Evolutionary conservation across 1,140 invertebrate genomes (phyloP).

Genomic region (Holotrichia oblita): DNA sequence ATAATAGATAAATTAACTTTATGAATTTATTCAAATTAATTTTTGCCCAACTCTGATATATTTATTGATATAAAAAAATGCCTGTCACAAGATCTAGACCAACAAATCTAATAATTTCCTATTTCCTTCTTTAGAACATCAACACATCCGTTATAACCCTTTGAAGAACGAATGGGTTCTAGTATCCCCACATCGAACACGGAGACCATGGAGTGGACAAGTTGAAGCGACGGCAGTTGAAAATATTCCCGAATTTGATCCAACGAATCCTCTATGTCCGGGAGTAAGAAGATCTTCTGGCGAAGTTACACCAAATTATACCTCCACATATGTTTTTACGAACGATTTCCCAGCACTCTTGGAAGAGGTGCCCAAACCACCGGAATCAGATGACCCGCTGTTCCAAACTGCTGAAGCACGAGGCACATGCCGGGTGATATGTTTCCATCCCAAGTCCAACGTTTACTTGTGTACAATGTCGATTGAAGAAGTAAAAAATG

Average conservation of each 20-base stretch:
- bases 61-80: too few relatives aligned
- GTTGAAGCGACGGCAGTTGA: conserved; percentile 71
- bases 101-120: too few relatives aligned
- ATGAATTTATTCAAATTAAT: too few relatives aligned
- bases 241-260: conserved; percentile 61
- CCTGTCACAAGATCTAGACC: too few relatives aligned
- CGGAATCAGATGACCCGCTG: conserved; percentile 76
- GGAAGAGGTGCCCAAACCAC: conserved; percentile 79
- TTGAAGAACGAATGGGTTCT: conserved; percentile 95
- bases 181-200: conserved; percentile 93
- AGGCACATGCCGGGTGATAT: conserved; percentile 95
- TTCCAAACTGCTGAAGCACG: conserved; percentile 81
- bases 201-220: conserved; percentile 94
- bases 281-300: conserved; percentile 86
- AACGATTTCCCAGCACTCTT: conserved; percentile 97
- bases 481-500: conserved; percentile 77
- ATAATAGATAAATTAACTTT: too few relatives aligned
- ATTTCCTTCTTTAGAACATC: conserved; percentile 91
- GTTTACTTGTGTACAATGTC: conserved; percentile 91
- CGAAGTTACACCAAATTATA: conserved; percentile 85
- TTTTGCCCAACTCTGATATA: too few relatives aligned
- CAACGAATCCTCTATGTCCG: conserved; percentile 84
- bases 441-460: conserved; percentile 95
- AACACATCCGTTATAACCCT: conserved; percentile 93
- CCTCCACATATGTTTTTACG: conserved; percentile 89